Evolutionary conservation across 2,888 invertebrate species (phyloP), one percentile per base, ranked within the genome.

Genomic region (Chalcosyrphus nemorum): DNA sequence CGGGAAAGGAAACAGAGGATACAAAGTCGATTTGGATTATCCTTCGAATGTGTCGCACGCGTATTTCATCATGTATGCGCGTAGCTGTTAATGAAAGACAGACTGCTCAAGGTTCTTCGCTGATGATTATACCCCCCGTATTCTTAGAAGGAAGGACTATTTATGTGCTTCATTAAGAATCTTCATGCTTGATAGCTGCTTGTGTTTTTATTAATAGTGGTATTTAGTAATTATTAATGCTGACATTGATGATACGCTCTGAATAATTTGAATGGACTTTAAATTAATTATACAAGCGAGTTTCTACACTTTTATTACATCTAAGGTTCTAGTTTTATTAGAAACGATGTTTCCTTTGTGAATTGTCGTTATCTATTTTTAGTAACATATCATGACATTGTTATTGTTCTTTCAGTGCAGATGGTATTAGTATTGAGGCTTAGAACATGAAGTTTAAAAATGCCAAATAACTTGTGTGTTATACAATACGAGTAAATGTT

Each of bases 11-110:
- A 41, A 27, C 4, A 13, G 21, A 32, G 54, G 17, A 45, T 21
- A 24, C 32, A 24, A 56, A 57, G 29, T 68, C 68, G 21, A 56
- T 56, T 68, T 43, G 45, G 56, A 70, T 56, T 57, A 57, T 32
- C 45, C 56, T 57, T 57, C 29, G 56, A 56, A 70, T 56, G 43
- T 70, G 45, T 70, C 32, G 19, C 45, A 56, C 43, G 45, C 52
- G 24, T 66, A 52, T 32, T 11, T 66, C 6, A 11, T 47, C 15
- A 24, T 52, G 38, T 45, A 29, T 61, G 29, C 29, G 43, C 17
- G 21, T 41, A 43, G 27, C 54, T 27, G 17, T 17, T 56, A 54
- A 43, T 43, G 17, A 38, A 56, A 43, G 29, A 43, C 21, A 45
- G 43, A 45, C 43, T 32, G 7, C 9, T 68, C 32, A 43, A 43